Percentiles rank a stretch among this genome's conserved stretches.
Evolutionary conservation across 2,888 invertebrate genomes (phyloP).

Genomic region (Melitaea athalia): DNA sequence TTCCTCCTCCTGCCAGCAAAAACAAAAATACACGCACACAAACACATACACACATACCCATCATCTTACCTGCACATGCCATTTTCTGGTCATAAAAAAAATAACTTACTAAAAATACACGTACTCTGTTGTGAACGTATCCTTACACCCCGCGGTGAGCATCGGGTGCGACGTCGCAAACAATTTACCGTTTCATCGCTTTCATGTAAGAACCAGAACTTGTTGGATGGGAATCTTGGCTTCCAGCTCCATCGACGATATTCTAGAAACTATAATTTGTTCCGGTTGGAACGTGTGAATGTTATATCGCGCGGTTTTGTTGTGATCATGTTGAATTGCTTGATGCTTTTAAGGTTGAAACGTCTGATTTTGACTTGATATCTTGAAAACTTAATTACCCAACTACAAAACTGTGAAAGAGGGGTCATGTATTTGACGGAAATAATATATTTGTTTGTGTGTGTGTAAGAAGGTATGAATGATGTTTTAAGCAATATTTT

Average conservation of each 20-base stretch:
- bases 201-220: conserved; percentile 38
- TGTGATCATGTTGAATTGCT: background rate
- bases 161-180: conserved; percentile 44
- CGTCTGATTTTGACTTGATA: background rate
- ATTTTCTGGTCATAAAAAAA: too few species aligned
- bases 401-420: too few species aligned
- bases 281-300: conserved; percentile 30
- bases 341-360: background rate
- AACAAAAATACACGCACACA: too few species aligned
- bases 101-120: too few species aligned
- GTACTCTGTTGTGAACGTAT: background rate
- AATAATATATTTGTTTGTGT: too few species aligned
- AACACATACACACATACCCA: too few species aligned
- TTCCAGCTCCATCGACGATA: conserved; percentile 32
- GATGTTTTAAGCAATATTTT: too few species aligned
- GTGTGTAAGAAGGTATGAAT: too few species aligned
- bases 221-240: conserved; percentile 33
- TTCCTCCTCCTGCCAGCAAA: too few species aligned
- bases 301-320: conserved; percentile 9
- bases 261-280: conserved; percentile 35
- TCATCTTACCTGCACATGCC: too few species aligned
- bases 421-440: too few species aligned
- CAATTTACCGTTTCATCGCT: conserved; percentile 52
- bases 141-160: conserved; percentile 30
- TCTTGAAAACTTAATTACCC: background rate